Percentiles rank a stretch among this genome's conserved stretches.
Conservation (phyloP, 2,113 vertebrate genomes). For the Ochotona princeps region DNA sequence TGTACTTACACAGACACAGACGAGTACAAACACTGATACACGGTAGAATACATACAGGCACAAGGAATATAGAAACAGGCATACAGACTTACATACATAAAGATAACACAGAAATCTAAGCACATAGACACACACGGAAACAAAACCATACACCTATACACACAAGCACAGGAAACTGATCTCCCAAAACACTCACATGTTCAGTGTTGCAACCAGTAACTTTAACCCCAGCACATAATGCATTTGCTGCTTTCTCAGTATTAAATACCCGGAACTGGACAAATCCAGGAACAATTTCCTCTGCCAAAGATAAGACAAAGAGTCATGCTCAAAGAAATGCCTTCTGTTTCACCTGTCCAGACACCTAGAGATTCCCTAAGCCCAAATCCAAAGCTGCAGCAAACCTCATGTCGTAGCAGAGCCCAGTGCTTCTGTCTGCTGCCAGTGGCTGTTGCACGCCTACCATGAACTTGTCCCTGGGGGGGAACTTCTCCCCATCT, state of each 20-base stretch:
- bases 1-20: too few relatives aligned
- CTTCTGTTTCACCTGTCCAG: too few relatives aligned
- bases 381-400: not conserved
- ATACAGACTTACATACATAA: not conserved
- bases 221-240: conserved; percentile 79
- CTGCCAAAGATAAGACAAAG: conserved; percentile 33
- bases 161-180: not conserved
- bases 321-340: not conserved
- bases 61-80: too few relatives aligned
- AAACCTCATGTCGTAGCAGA: not conserved
- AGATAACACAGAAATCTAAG: not conserved
- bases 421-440: too few relatives aligned
- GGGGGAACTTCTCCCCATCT: not conserved
- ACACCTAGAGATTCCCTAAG: too few relatives aligned
- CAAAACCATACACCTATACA: not conserved
- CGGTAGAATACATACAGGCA: too few relatives aligned
- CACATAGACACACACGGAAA: not conserved
- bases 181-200: conserved; percentile 65
- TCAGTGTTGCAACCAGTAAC: conserved; percentile 75
- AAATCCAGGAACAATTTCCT: conserved; percentile 68
- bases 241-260: conserved; percentile 70
- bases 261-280: conserved; percentile 79
- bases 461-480: not conserved
- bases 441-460: not conserved
- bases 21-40: too few relatives aligned